Conservation (phyloP, 2,113 vertebrate species). For the Rostratula benghalensis region DNA sequence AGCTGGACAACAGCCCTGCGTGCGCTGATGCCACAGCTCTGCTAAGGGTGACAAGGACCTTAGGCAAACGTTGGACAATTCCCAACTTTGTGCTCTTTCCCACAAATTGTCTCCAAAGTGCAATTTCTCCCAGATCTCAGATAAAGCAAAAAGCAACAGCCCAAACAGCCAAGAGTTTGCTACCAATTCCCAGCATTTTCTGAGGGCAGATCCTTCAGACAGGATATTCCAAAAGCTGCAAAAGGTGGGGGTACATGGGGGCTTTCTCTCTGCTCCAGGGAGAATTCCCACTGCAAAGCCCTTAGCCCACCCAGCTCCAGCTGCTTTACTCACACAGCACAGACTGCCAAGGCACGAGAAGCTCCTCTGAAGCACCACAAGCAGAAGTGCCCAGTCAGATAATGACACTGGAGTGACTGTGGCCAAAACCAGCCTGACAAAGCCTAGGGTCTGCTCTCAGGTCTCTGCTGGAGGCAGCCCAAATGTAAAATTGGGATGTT, state of each 20-base stretch:
- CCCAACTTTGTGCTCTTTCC: neutral
- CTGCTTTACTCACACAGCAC: neutral
- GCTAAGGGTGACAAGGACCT: neutral
- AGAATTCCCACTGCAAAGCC: neutral
- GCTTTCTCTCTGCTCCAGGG: neutral
- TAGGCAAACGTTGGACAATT: neutral
- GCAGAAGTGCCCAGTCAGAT: neutral
- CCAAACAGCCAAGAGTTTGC: neutral
- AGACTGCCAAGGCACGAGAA: neutral
- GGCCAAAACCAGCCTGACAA: neutral
- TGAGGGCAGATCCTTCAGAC: neutral
- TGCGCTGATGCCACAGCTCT: neutral
- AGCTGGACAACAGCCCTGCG: neutral
- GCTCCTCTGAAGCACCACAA: neutral
- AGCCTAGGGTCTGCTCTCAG: neutral
- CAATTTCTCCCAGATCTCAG: neutral
- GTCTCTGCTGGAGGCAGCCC: neutral
- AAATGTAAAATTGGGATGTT: neutral
- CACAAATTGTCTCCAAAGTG: neutral
- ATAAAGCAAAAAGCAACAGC: neutral
- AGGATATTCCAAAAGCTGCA: neutral
- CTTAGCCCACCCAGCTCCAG: neutral
- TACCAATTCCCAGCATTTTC: neutral
- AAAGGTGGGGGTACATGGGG: neutral
- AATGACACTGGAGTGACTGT: too few species aligned